Conservation (phyloP, 2,797 vertebrate species). For the Caiman crocodilus region DNA sequence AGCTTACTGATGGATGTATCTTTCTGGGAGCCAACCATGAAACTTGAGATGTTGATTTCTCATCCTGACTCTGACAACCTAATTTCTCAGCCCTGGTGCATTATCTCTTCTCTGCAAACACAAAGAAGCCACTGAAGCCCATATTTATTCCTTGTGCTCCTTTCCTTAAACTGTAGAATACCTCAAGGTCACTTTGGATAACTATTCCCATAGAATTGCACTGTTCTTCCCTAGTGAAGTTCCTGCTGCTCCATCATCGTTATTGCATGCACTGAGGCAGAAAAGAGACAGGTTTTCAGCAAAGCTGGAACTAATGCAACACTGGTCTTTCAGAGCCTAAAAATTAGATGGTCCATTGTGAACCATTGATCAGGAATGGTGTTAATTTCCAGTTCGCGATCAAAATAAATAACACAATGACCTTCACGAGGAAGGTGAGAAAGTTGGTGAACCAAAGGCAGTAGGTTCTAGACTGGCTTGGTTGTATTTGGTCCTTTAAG, state of each 20-base stretch:
- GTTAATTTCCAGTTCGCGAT: not conserved
- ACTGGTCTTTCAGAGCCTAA: not conserved
- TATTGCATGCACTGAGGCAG: fast-evolving
- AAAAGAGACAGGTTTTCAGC: not conserved
- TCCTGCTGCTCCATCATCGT: not conserved
- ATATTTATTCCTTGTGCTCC: not conserved
- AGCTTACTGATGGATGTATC: fast-evolving
- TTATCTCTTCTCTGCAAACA: not conserved
- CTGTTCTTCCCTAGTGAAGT: not conserved
- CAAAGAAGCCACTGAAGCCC: not conserved
- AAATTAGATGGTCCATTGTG: not conserved
- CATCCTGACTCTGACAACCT: not conserved
- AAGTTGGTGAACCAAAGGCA: not conserved
- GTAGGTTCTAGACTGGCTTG: not conserved
- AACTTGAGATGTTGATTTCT: not conserved
- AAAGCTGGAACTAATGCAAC: not conserved
- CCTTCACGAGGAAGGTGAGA: not conserved
- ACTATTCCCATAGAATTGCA: not conserved
- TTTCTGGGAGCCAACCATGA: fast-evolving
- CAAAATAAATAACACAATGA: not conserved
- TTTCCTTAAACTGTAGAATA: not conserved
- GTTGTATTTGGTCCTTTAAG: not conserved
- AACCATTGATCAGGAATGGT: not conserved
- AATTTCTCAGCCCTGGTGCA: not conserved
- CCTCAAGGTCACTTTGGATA: not conserved